Evolutionary conservation across 2,113 vertebrate species (phyloP).

Genomic region (Cyphomyrus discorhynchus): DNA sequence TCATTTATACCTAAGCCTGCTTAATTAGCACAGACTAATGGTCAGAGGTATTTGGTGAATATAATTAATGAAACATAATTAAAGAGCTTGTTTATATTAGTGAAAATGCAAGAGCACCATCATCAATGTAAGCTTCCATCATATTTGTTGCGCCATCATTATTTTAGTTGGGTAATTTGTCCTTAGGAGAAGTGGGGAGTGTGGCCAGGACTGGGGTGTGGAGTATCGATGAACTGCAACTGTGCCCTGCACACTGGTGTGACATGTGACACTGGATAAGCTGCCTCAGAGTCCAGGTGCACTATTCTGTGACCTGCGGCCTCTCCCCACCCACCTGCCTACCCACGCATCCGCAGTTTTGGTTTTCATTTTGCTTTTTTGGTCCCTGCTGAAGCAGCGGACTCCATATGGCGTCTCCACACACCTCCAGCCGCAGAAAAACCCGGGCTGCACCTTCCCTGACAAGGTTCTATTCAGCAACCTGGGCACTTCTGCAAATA

Average conservation of each 20-base stretch:
- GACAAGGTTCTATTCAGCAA: background rate
- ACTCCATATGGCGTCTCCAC: background rate
- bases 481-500: background rate
- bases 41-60: background rate
- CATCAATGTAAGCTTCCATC: background rate
- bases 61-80: background rate
- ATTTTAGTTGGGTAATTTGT: background rate
- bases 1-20: background rate
- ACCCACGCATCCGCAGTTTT: background rate
- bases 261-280: background rate
- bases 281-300: background rate
- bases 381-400: background rate
- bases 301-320: background rate
- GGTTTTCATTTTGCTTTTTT: background rate
- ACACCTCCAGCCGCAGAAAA: background rate
- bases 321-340: background rate
- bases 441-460: background rate
- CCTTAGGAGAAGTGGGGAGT: background rate
- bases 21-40: constrained; percentile 1
- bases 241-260: background rate
- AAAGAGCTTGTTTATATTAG: background rate
- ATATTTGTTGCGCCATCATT: background rate
- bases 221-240: background rate
- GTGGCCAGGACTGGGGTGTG: background rate
- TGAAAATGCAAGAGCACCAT: background rate